A percentile compares a stretch with the other conserved stretches of the same genome.
Evolutionary conservation across 2,797 vertebrate genomes (phyloP).

Genomic region (Furcifer pardalis): DNA sequence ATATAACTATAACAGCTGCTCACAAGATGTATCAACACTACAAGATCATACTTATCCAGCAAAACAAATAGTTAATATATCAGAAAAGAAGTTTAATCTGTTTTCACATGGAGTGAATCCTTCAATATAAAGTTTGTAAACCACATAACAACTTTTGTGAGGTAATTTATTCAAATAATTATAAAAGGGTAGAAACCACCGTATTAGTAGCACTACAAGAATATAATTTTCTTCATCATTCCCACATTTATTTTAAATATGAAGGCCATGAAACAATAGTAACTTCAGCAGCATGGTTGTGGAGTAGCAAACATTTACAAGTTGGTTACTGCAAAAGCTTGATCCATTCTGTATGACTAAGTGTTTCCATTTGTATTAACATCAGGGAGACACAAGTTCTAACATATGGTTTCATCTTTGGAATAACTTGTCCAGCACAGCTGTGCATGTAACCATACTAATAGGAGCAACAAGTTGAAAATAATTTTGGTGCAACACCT

Average conservation of each 20-base stretch:
- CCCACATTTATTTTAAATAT: background rate
- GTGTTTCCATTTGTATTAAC: slow-evolving; percentile 6
- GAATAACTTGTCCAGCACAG: slow-evolving; percentile 8
- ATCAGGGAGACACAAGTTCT: background rate
- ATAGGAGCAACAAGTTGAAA: background rate
- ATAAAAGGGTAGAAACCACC: background rate
- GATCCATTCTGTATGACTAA: slow-evolving; percentile 1
- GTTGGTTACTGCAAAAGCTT: slow-evolving; percentile 11
- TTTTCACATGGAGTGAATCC: background rate
- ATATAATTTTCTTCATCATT: background rate
- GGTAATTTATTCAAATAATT: background rate
- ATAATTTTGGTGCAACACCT: background rate
- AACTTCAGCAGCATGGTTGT: background rate
- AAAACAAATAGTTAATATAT: background rate
- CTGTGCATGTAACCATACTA: background rate
- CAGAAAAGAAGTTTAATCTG: background rate
- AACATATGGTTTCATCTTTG: background rate
- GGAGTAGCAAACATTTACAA: slow-evolving; percentile 13
- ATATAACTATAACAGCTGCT: background rate
- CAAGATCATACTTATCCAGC: background rate
- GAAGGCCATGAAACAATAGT: background rate
- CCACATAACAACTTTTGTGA: background rate
- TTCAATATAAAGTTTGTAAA: background rate
- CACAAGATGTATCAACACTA: background rate
- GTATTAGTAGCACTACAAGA: background rate